Evolutionary conservation across 2,797 vertebrate species (phyloP).

Genomic region (Poeciliopsis presidionis): DNA sequence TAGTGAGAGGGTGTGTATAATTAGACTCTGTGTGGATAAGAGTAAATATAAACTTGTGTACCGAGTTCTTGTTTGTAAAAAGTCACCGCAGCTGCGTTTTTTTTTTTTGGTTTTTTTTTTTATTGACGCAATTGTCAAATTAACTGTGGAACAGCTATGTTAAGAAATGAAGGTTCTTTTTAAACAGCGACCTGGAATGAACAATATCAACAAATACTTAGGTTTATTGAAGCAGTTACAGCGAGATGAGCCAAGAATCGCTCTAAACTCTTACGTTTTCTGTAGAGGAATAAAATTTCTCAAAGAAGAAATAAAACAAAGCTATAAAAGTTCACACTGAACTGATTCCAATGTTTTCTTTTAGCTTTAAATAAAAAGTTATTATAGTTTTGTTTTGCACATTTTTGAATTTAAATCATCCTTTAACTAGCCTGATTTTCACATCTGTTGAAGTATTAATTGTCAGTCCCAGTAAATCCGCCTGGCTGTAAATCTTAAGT

Average conservation of each 20-base stretch:
- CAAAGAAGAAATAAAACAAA: not conserved
- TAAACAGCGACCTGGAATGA: not conserved
- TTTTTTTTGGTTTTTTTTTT: not conserved
- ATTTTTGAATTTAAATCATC: not conserved
- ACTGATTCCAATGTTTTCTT: not conserved
- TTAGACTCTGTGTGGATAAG: not conserved
- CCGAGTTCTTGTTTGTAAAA: not conserved
- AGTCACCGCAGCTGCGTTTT: not conserved
- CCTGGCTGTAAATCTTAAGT: slow-evolving; percentile 12
- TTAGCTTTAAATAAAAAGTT: not conserved
- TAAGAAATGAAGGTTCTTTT: not conserved
- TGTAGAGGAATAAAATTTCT: not conserved
- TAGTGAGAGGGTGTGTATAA: not conserved
- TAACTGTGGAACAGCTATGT: not conserved
- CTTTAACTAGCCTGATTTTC: not conserved
- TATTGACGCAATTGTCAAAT: not conserved
- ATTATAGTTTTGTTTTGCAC: not conserved
- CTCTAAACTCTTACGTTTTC: not conserved
- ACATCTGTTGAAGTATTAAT: not conserved
- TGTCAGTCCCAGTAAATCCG: not conserved
- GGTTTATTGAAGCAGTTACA: not conserved
- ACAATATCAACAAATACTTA: not conserved
- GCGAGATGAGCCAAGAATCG: not conserved
- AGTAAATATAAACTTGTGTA: not conserved
- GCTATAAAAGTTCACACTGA: not conserved